Base-by-base conservation (phyloP, 2,113 vertebrate species). In the Anhinga anhinga region DNA sequence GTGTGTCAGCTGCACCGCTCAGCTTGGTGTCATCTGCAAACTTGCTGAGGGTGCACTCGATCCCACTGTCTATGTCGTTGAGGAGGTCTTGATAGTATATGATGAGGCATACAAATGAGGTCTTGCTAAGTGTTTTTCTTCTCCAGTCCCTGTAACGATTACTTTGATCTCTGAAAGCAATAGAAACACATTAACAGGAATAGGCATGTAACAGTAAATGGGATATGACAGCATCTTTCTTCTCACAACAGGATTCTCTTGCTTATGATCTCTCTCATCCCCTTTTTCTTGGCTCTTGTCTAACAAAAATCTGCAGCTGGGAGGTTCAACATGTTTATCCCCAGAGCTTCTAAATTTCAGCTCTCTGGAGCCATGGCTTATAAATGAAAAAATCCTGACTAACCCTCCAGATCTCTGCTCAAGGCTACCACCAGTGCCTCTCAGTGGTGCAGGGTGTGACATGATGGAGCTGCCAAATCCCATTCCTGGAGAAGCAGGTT, bases 391-490 rank as follows among this genome's bases (percentile, higher is more conserved):
- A 50, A 10, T 21, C 47, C 70, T 26, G 15, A 7, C 6, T 59
- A 21, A 55, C 7, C 5, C 22, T 30, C 22, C 90, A 42, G n/a
- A 62, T 36, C 5, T 45, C n/a, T 32, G 47, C 78, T 71, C 7
- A 38, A 71, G 72, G 36, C 49, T 67, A n/a, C 62, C 50, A 26
- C 21, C 76, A 25, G 72, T 4, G 59, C 50, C 62, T 55, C 27
- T 44, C 44, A 59, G 58, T 63, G 58, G 40, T 0, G 13, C 1
- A 0, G 9, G 5, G 0, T 53, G 6, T 7, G 47, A 7, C 45
- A 18, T 55, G 7, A 23, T 4, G 32, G 25, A 82, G 81, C 84
- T 89, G 72, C 71, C 66, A 38, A 12, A 5, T 15, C 30, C 50
- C 27, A 2, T 7, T 53, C 40, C 52, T 69, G 58, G 2, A 36